These are phyloP conservation scores for Urophycis tenuis DNA, from an alignment of 2,797 vertebrate genomes.

Conservation along the genomic window DNA sequence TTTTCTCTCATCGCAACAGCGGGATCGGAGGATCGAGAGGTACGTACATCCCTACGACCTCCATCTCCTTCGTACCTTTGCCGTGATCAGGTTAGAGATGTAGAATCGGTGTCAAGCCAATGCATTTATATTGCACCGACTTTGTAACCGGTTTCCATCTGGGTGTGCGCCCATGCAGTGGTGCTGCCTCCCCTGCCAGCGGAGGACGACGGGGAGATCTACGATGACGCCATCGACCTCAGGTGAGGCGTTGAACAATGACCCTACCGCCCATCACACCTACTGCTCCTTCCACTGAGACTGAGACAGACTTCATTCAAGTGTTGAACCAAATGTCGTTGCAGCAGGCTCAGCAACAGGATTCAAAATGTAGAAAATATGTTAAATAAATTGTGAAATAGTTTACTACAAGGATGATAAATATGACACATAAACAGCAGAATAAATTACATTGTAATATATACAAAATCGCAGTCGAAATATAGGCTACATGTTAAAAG, in stretches of 20 bases:
- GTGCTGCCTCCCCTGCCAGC: constrained; percentile 68
- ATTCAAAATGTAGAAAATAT: too few relatives aligned
- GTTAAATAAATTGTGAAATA: too few relatives aligned
- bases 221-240: constrained; percentile 76
- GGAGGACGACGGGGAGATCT: constrained; percentile 77
- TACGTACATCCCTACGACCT: constrained; percentile 52
- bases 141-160: background rate
- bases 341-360: too few relatives aligned
- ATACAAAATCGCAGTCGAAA: too few relatives aligned
- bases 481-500: too few relatives aligned
- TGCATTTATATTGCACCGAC: background rate
- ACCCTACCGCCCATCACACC: too few relatives aligned
- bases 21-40: constrained; percentile 65
- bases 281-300: too few relatives aligned
- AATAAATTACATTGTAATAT: too few relatives aligned
- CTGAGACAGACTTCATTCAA: too few relatives aligned
- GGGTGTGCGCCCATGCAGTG: constrained; percentile 52
- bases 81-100: background rate
- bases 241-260: constrained; percentile 62
- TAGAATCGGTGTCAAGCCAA: background rate
- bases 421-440: too few relatives aligned
- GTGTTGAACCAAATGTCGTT: too few relatives aligned
- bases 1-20: constrained; percentile 55
- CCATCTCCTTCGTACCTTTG: background rate
- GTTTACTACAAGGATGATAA: too few relatives aligned